Conservation (phyloP, 2,888 invertebrate species). For the Nesidiocoris tenuis region DNA sequence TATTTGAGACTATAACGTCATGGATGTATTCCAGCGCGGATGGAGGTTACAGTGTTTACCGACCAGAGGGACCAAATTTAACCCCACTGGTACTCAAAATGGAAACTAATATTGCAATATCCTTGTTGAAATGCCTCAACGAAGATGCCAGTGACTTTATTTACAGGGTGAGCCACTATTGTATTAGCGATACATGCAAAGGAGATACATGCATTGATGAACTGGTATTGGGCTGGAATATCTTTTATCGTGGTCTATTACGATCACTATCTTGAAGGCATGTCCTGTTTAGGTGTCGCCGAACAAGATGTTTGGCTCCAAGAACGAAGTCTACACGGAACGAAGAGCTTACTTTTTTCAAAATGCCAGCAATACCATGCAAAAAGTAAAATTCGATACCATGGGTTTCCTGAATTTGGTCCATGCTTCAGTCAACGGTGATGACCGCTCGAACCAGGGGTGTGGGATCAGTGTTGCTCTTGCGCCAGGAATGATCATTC, state of each 20-base stretch:
- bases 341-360: constrained; percentile 20
- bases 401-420: constrained; percentile 6
- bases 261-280: not conserved
- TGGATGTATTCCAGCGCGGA: not conserved
- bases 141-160: constrained; percentile 14
- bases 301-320: not conserved
- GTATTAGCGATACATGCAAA: not conserved
- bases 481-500: constrained; percentile 1
- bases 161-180: not conserved
- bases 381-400: constrained; percentile 13
- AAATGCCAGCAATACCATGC: constrained; percentile 10
- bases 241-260: not conserved
- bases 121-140: constrained; percentile 12
- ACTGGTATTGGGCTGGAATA: not conserved
- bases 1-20: too few relatives aligned
- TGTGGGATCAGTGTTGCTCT: constrained; percentile 13
- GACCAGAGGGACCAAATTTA: constrained; percentile 24
- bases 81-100: constrained; percentile 30
- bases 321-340: constrained; percentile 21
- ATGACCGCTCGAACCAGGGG: not conserved
- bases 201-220: not conserved
- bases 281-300: not conserved
- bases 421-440: constrained; percentile 17
- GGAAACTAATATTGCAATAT: constrained; percentile 18
- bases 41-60: constrained; percentile 17